phyloP scores from a whole-genome alignment of 2,113 vertebrate genomes.

The Aplodontia rufa region DNA sequence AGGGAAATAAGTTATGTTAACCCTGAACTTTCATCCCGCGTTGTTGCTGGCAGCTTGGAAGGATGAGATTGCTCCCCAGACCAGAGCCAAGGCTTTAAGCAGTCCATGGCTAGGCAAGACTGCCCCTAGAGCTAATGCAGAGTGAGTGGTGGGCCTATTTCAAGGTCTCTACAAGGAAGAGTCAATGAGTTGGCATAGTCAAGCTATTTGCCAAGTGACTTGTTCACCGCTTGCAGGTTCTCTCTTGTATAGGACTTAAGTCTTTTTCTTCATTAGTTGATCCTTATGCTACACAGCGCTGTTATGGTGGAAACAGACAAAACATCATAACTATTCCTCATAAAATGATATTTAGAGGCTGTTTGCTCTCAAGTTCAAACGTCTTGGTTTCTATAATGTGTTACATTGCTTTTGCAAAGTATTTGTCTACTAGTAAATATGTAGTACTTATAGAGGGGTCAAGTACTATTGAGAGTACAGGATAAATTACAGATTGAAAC shows the following conservation, averaged over 20 bases:
- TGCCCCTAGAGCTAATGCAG: background rate
- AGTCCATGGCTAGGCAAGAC: background rate
- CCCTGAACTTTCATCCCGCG: background rate
- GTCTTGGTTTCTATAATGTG: background rate
- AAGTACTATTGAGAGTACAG: background rate
- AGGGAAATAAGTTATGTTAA: constrained; percentile 67
- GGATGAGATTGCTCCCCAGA: background rate
- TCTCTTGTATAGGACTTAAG: background rate
- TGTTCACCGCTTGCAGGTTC: background rate
- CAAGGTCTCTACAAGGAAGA: background rate
- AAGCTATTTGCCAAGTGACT: background rate
- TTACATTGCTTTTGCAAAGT: background rate
- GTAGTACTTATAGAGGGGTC: background rate
- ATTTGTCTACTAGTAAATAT: background rate
- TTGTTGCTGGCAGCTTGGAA: background rate
- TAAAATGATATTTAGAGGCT: background rate
- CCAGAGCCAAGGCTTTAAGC: background rate
- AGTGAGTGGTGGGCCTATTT: background rate
- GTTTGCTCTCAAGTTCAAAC: background rate
- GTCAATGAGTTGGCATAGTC: background rate
- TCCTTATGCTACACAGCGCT: background rate
- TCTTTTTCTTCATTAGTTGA: background rate
- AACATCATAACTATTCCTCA: background rate
- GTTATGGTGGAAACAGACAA: background rate
- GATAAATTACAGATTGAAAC: background rate